Evolutionary conservation across 2,113 vertebrate genomes (phyloP), one percentile per base, ranked within the genome.

Genomic region (Chlorocebus sabaeus): DNA sequence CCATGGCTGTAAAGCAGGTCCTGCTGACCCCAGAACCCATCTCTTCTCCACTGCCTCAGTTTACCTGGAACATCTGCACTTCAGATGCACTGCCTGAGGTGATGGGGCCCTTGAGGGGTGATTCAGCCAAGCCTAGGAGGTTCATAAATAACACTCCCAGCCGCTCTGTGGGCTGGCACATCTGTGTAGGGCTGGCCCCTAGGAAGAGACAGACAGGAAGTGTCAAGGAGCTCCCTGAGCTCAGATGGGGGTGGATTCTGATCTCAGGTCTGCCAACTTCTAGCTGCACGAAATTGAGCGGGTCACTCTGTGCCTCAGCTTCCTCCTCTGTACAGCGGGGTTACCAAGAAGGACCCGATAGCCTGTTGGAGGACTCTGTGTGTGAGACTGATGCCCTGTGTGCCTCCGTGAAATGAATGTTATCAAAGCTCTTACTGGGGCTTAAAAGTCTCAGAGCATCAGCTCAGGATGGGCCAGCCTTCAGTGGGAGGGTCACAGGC

Each of bases 381-480:
- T 10, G 52, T n/a, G 50, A 43, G 55, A 3, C 1, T 5, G 43
- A 70, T 40, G 40, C 11, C 35, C 50, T 6, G 0, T 0, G 38
- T 73, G 48, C 48, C 9, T 48, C 40, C 5, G 1, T 20, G 25
- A 14, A 8, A 59, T 68, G 48, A 17, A 8, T 3, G 4, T 18
- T 27, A 61, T 64, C 11, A 64, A 64, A 11, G 2, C 7, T 17
- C 64, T 52, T n/a, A 35, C 8, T 22, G 4, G 64, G 10, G n/a
- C 57, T 84, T 59, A 6, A 27, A 59, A 72, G 55, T 23, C 50
- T 59, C n/a, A 16, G 18, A 35, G 27, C 89, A 10, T 25, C 59
- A 59, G 64, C 48, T n/a, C 25, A 35, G 0, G 1, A 12, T 2
- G 35, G 22, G 27, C 4, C 45, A 59, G 5, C 0, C 0, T 52